A percentile compares a stretch with the other conserved stretches of the same genome.
phyloP scores from a whole-genome alignment of 92 coral and sea anemone species.

The Isaurus tuberculatus region DNA sequence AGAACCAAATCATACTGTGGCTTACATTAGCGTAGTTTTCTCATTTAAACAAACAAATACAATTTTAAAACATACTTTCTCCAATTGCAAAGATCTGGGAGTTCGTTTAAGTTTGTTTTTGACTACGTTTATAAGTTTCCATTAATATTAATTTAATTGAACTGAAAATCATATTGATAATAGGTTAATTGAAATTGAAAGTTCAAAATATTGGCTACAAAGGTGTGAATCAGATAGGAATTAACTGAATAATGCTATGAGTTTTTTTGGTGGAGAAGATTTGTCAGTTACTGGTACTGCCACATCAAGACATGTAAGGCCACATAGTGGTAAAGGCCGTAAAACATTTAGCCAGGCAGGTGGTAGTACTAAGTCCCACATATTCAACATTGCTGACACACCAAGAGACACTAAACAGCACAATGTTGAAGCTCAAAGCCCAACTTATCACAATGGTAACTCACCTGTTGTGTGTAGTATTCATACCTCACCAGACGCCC shows the following conservation, averaged over 20 bases:
- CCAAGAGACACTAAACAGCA: constrained; percentile 56
- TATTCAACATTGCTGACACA: constrained; percentile 82
- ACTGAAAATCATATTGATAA: too few species aligned
- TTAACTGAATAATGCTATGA: constrained; percentile 10
- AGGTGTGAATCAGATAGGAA: not conserved
- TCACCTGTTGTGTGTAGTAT: constrained; percentile 40
- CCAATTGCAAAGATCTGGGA: too few species aligned
- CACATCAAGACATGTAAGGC: constrained; percentile 88
- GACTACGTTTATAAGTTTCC: too few species aligned
- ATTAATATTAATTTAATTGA: too few species aligned
- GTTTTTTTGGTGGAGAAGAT: constrained; percentile 56
- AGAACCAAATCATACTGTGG: too few species aligned
- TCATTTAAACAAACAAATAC: too few species aligned
- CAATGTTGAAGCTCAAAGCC: not conserved
- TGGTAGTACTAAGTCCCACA: constrained; percentile 87
- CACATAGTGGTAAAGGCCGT: constrained; percentile 78
- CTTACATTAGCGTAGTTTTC: too few species aligned
- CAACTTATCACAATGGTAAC: constrained; percentile 53
- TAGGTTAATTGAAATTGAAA: not conserved
- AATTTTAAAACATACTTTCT: too few species aligned
- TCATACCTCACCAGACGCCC: constrained; percentile 84
- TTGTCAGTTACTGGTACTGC: constrained; percentile 88
- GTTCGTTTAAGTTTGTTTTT: too few species aligned
- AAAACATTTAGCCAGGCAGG: constrained; percentile 71
- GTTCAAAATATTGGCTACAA: not conserved